Evolutionary conservation across 2,888 invertebrate genomes (phyloP).

Genomic region (Ischnura elegans): DNA sequence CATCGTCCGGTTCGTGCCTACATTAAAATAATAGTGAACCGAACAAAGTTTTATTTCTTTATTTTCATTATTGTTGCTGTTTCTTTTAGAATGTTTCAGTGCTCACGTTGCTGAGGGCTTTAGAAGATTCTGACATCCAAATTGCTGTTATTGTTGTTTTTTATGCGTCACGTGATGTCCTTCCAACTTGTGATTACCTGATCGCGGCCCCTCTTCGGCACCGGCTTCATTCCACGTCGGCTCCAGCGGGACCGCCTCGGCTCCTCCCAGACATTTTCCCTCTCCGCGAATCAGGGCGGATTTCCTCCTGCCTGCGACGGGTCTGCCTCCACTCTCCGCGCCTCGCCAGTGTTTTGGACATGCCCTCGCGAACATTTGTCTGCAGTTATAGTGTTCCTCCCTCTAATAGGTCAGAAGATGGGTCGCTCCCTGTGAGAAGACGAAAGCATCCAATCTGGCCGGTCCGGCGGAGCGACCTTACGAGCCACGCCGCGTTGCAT

Average conservation of each 20-base stretch:
- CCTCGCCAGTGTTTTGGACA: not conserved
- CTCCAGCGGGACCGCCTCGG: not conserved
- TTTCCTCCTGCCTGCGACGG: not conserved
- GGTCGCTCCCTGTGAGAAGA: not conserved
- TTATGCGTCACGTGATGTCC: too few relatives aligned
- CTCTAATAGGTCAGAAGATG: not conserved
- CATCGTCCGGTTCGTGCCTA: too few relatives aligned
- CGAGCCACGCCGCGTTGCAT: not conserved
- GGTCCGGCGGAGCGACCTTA: not conserved
- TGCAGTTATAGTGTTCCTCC: not conserved
- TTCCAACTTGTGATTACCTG: not conserved
- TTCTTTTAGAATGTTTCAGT: too few relatives aligned
- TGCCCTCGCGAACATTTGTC: not conserved
- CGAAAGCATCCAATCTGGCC: not conserved
- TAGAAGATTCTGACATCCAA: too few relatives aligned
- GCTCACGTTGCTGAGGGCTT: too few relatives aligned
- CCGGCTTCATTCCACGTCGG: not conserved
- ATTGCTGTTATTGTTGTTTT: too few relatives aligned
- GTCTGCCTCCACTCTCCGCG: not conserved
- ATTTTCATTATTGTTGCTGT: too few relatives aligned
- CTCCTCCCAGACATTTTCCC: not conserved
- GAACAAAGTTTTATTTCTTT: too few relatives aligned
- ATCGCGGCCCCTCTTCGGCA: not conserved
- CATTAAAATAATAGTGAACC: too few relatives aligned
- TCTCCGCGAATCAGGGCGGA: not conserved